phyloP scores from a whole-genome alignment of 2,888 invertebrate species.

The Lordiphosa andalusiaca region DNA sequence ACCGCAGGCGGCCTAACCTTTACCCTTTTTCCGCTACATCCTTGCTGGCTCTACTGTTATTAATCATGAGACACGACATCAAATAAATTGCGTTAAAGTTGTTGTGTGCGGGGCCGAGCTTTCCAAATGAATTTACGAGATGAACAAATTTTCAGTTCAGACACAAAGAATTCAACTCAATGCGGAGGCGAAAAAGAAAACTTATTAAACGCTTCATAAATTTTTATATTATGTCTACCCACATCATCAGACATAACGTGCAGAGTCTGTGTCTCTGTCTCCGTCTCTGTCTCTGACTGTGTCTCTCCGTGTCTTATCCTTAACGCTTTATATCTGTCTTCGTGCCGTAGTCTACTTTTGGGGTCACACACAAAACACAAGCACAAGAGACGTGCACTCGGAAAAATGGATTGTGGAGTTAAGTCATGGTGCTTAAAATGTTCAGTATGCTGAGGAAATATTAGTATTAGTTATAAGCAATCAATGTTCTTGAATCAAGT shows the following conservation, averaged over 20 bases:
- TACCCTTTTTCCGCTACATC: constrained; percentile 39
- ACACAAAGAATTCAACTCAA: constrained; percentile 47
- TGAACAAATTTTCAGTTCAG: constrained; percentile 68
- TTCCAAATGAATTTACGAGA: constrained; percentile 71
- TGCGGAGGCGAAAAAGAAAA: constrained; percentile 55
- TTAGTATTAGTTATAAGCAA: no score
- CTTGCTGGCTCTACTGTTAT: constrained; percentile 48
- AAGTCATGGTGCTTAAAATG: no score
- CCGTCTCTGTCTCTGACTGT: constrained; percentile 26
- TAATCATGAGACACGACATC: constrained; percentile 69
- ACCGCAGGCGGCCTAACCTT: constrained; percentile 45
- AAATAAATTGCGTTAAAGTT: constrained; percentile 72
- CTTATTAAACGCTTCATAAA: constrained; percentile 78
- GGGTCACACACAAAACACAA: constrained; percentile 23
- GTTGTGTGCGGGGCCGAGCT: constrained; percentile 40
- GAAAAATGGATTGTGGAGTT: no score
- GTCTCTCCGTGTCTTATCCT: constrained; percentile 57
- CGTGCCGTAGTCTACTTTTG: constrained; percentile 62
- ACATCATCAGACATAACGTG: constrained; percentile 76
- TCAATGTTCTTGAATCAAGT: no score
- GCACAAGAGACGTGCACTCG: constrained; percentile 3
- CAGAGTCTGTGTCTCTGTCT: constrained; percentile 24
- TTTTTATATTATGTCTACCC: constrained; percentile 77
- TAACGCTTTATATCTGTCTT: constrained; percentile 64
- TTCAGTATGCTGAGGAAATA: no score